Conservation (phyloP, 1,140 invertebrate species). For the Drosophila carrolli region DNA sequence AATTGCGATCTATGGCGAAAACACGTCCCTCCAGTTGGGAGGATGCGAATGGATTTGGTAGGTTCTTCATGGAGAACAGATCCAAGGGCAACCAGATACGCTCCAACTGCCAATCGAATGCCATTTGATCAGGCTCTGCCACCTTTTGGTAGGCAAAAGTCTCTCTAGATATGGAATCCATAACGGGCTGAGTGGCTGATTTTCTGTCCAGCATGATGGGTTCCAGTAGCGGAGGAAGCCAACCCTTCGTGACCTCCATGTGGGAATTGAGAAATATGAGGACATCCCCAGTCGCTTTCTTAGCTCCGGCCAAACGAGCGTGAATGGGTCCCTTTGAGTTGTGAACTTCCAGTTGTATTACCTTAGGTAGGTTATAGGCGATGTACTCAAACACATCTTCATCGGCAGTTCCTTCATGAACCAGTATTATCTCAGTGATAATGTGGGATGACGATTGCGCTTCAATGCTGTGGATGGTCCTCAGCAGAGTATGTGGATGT, state of each 20-base stretch:
- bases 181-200: slow-evolving; percentile 93
- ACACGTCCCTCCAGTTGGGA: slow-evolving; percentile 97
- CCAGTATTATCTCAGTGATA: slow-evolving; percentile 94
- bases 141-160: slow-evolving; percentile 33
- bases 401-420: slow-evolving; percentile 92
- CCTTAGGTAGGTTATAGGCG: slow-evolving; percentile 50
- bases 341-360: slow-evolving; percentile 5
- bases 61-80: slow-evolving; percentile 90
- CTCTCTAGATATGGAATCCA: slow-evolving; percentile 81
- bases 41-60: slow-evolving; percentile 93
- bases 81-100: slow-evolving; percentile 95
- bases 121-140: slow-evolving; percentile 87
- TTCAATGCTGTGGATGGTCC: slow-evolving; percentile 92
- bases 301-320: slow-evolving; percentile 93
- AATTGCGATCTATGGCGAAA: slow-evolving; percentile 94
- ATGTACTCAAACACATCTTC: slow-evolving; percentile 86
- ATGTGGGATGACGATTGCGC: slow-evolving; percentile 91
- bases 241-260: slow-evolving; percentile 93
- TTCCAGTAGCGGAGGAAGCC: slow-evolving; percentile 90
- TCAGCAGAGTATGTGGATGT: slow-evolving; percentile 92
- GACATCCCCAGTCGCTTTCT: slow-evolving; percentile 91
- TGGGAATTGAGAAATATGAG: slow-evolving; percentile 97
- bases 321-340: slow-evolving; percentile 92
- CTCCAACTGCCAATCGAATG: slow-evolving; percentile 98
- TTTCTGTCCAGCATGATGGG: slow-evolving; percentile 89